These are phyloP conservation scores for Eumacrocentrus americanus DNA, from an alignment of 2,888 invertebrate genomes.

Conservation along the genomic window DNA sequence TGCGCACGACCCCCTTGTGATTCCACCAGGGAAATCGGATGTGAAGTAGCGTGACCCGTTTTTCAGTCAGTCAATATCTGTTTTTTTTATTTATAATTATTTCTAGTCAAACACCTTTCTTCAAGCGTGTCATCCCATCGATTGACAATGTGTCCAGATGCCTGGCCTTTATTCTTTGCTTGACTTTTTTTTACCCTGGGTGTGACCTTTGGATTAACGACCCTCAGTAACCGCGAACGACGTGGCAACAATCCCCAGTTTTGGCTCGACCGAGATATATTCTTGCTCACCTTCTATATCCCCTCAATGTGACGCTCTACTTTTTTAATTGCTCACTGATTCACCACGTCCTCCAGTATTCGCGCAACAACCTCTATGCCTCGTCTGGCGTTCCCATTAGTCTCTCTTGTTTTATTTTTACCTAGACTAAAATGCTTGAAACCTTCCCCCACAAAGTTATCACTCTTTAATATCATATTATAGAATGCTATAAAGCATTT, in stretches of 20 bases:
- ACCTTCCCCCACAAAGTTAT: not conserved
- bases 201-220: conserved; percentile 24
- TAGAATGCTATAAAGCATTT: no score
- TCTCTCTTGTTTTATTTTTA: not conserved
- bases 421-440: not conserved
- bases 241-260: conserved; percentile 22
- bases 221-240: conserved; percentile 5
- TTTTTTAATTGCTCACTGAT: conserved; percentile 15
- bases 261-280: conserved; percentile 9
- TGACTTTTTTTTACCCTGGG: conserved; percentile 1
- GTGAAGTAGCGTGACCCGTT: conserved; percentile 3
- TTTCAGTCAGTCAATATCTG: conserved; percentile 2
- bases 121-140: not conserved
- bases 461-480: not conserved
- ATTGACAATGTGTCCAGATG: not conserved
- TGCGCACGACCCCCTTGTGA: conserved; percentile 22
- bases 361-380: not conserved
- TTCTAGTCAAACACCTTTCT: conserved; percentile 7
- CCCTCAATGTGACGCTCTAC: not conserved
- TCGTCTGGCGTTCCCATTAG: not conserved
- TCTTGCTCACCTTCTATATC: not conserved
- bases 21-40: conserved; percentile 12
- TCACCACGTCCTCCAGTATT: not conserved
- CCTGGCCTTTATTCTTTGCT: not conserved
- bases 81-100: not conserved